phyloP scores from a whole-genome alignment of 2,888 invertebrate species.

The Hedya salicella region DNA sequence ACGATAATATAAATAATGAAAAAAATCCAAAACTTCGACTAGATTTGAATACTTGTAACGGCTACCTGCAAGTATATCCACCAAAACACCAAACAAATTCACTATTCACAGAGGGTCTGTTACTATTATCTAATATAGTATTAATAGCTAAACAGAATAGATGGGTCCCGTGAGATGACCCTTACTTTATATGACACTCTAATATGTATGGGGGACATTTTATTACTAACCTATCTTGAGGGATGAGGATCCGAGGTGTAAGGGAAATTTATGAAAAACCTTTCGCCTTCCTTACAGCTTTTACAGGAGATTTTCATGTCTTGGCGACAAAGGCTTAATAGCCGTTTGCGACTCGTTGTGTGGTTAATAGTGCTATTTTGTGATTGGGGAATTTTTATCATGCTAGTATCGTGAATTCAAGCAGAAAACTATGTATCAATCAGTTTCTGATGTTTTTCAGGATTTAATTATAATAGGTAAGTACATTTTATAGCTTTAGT shows the following conservation, averaged over 20 bases:
- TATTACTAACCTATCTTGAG: slow-evolving; percentile 75
- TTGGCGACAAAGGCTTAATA: slow-evolving; percentile 49
- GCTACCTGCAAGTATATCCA: not conserved
- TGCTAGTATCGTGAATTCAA: not conserved
- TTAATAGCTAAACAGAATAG: slow-evolving; percentile 76
- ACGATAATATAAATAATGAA: too few relatives aligned
- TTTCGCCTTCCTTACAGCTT: slow-evolving; percentile 65
- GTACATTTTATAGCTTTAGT: too few relatives aligned
- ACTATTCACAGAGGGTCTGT: slow-evolving; percentile 49
- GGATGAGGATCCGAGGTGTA: slow-evolving; percentile 63
- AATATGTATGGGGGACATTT: slow-evolving; percentile 76
- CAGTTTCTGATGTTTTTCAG: not conserved
- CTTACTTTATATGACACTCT: slow-evolving; percentile 71
- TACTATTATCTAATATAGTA: slow-evolving; percentile 66
- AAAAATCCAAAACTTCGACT: too few relatives aligned
- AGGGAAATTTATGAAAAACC: slow-evolving; percentile 69
- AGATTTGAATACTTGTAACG: too few relatives aligned
- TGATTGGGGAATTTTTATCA: slow-evolving; percentile 22
- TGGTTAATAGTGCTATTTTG: slow-evolving; percentile 26
- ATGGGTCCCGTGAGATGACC: slow-evolving; percentile 74
- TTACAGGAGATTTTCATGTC: slow-evolving; percentile 52
- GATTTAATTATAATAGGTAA: not conserved
- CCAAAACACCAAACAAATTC: slow-evolving; percentile 29
- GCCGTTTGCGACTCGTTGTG: slow-evolving; percentile 32
- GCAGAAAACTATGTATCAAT: not conserved